Evolutionary conservation across 1,140 invertebrate genomes (phyloP).

Genomic region (Drosophila fuyamai): DNA sequence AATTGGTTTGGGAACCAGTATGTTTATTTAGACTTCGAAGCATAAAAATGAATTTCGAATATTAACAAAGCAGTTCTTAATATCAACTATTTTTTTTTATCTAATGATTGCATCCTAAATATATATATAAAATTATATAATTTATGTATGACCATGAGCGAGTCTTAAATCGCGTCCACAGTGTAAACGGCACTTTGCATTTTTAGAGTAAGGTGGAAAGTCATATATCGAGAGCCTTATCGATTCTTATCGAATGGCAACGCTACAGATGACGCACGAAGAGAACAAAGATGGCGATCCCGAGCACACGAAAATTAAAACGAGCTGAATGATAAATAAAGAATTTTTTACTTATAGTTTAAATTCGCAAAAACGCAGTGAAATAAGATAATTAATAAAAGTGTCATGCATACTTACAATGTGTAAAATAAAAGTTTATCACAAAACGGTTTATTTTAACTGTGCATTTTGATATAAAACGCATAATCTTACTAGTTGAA

Average conservation of each 20-base stretch:
- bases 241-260: slow-evolving; percentile 41
- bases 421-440: slow-evolving; percentile 46
- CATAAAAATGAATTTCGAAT: too few relatives aligned
- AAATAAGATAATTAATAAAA: slow-evolving; percentile 33
- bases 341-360: slow-evolving; percentile 53
- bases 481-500: slow-evolving; percentile 45
- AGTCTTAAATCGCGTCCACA: background rate
- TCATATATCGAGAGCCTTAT: slow-evolving; percentile 4
- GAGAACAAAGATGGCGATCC: slow-evolving; percentile 78
- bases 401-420: slow-evolving; percentile 40
- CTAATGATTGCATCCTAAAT: too few relatives aligned
- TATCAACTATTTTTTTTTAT: too few relatives aligned
- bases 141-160: too few relatives aligned
- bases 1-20: too few relatives aligned
- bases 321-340: slow-evolving; percentile 67
- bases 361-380: slow-evolving; percentile 41
- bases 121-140: too few relatives aligned
- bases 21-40: too few relatives aligned
- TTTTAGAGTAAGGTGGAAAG: background rate
- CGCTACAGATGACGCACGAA: slow-evolving; percentile 52
- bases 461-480: slow-evolving; percentile 36
- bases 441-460: slow-evolving; percentile 32
- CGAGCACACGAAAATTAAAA: slow-evolving; percentile 71
- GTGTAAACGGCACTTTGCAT: background rate
- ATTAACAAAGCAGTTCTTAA: too few relatives aligned